Percentiles rank a stretch among this genome's conserved stretches.
Conservation (phyloP, 2,797 vertebrate species). For the Anolis apletophallus region DNA sequence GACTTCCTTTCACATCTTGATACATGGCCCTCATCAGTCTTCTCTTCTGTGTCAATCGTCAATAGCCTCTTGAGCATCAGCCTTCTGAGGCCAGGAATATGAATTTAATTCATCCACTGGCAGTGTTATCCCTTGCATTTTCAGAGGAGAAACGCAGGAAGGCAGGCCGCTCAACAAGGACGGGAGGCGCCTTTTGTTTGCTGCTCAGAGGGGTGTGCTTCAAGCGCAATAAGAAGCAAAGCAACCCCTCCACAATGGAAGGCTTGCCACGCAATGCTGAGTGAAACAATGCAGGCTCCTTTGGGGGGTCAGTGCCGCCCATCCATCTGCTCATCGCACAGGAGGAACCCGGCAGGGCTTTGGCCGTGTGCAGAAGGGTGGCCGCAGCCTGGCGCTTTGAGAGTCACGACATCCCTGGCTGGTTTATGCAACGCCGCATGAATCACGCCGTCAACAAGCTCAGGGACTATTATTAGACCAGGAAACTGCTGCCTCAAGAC, state of each 20-base stretch:
- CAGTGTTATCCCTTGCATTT: neutral
- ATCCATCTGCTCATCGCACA: no score
- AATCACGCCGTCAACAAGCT: constrained; percentile 38
- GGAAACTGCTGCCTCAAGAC: constrained; percentile 67
- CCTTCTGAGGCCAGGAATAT: neutral
- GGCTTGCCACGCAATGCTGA: no score
- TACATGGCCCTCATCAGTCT: no score
- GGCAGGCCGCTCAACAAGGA: neutral
- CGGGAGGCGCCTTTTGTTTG: no score
- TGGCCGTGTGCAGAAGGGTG: neutral
- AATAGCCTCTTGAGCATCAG: neutral
- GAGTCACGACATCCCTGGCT: neutral
- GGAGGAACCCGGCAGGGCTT: neutral
- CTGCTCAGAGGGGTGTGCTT: no score
- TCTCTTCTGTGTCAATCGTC: no score
- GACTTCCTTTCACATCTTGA: no score
- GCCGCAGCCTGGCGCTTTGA: no score
- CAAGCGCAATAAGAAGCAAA: no score
- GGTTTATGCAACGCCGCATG: constrained; percentile 49
- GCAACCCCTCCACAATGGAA: no score
- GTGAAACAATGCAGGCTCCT: no score
- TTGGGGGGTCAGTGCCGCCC: no score
- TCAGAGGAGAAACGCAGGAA: neutral
- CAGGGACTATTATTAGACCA: constrained; percentile 64
- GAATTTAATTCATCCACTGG: neutral